Conservation (phyloP, 2,888 invertebrate genomes). For the Pachymerium ferrugineum region DNA sequence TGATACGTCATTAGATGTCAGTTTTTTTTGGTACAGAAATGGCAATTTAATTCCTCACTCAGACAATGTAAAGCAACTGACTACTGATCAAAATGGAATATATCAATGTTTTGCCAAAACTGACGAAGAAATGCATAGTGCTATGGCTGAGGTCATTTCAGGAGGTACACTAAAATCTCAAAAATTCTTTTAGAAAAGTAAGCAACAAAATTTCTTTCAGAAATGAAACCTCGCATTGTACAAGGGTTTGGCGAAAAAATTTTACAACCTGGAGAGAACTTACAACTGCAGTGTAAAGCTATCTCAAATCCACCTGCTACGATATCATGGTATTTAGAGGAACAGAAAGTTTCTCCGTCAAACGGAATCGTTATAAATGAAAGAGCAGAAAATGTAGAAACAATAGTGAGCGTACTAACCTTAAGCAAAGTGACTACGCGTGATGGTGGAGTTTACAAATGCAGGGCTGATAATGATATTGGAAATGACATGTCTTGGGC, state of each 20-base stretch:
- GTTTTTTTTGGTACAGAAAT: neutral
- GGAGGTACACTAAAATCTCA: too few species aligned
- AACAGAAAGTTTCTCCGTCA: too few species aligned
- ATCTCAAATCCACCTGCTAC: too few species aligned
- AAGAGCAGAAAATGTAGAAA: too few species aligned
- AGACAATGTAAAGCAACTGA: neutral
- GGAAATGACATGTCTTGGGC: neutral
- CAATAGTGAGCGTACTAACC: neutral
- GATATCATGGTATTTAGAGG: too few species aligned
- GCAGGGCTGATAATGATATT: neutral
- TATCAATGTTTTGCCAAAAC: neutral
- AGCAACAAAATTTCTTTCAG: too few species aligned
- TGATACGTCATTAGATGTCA: neutral
- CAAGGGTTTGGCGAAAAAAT: too few species aligned
- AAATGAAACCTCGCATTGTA: too few species aligned
- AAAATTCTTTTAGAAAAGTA: too few species aligned
- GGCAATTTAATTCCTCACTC: neutral
- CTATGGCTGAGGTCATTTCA: neutral
- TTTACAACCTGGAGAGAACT: too few species aligned
- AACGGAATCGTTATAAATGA: too few species aligned
- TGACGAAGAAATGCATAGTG: neutral
- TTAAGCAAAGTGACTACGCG: neutral
- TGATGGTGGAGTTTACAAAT: conserved; percentile 29
- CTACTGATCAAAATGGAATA: neutral
- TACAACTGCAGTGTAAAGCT: too few species aligned